Percentiles rank a stretch among this genome's conserved stretches.
phyloP scores from a whole-genome alignment of 2,113 vertebrate species.

The Sisor rabdophorus region DNA sequence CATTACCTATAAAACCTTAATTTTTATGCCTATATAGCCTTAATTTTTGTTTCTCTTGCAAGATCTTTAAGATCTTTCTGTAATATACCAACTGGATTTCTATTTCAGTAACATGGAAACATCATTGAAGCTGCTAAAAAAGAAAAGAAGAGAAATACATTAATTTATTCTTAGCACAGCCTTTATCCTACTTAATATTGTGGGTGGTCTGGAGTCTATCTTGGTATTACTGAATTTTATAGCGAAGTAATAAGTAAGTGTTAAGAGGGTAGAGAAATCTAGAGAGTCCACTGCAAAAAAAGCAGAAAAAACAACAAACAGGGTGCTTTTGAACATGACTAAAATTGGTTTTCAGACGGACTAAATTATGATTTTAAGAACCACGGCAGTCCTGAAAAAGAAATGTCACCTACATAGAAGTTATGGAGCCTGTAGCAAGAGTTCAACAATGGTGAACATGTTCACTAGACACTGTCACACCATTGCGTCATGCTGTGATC shows the following conservation, averaged over 20 bases:
- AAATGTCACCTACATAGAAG: not conserved
- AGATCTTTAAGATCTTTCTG: too few relatives aligned
- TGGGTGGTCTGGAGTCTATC: not conserved
- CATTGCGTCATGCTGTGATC: constrained; percentile 9
- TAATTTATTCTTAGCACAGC: not conserved
- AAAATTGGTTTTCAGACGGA: not conserved
- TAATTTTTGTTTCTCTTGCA: too few relatives aligned
- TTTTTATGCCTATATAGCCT: too few relatives aligned
- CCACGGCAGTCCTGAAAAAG: not conserved
- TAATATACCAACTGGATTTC: not conserved
- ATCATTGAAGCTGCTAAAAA: constrained; percentile 3
- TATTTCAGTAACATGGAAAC: constrained; percentile 14
- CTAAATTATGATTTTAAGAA: not conserved
- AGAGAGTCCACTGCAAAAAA: not conserved
- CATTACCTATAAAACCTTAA: too few relatives aligned
- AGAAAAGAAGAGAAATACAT: not conserved
- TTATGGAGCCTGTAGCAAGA: constrained; percentile 8
- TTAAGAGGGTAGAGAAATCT: not conserved
- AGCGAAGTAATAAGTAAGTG: not conserved
- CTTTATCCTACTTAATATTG: not conserved
- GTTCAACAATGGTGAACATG: constrained; percentile 35
- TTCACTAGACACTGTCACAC: constrained; percentile 3
- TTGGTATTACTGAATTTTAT: not conserved
- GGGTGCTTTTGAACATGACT: too few relatives aligned
- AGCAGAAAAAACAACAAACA: too few relatives aligned